Base-by-base conservation (phyloP, 2,888 invertebrate genomes). In the Agrilus mali region DNA sequence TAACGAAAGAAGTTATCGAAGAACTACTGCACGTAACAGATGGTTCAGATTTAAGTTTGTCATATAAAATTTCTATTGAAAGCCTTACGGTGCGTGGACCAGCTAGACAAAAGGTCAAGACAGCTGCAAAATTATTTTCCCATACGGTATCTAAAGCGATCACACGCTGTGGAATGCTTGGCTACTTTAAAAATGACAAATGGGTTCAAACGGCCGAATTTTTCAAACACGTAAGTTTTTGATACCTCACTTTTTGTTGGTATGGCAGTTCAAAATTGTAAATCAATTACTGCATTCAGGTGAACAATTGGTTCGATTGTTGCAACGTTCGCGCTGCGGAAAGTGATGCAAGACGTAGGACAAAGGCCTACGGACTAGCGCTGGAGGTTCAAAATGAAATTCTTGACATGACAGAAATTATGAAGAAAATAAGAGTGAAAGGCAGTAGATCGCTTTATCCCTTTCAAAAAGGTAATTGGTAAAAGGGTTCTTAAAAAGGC, bases 291-390 rank as follows among this genome's bases (percentile, higher is more conserved):
- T n/a, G n/a, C n/a, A 13, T 10, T 20, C 20, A 42, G 44, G 41
- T 44, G 12, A 47, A 47, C 16, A 49, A 46, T n/a, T 53, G 53
- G 52, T 53, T 51, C 39, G 53, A 53, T 43, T 13, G 45, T 22
- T 49, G 50, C 8, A 50, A 53, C 36, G 36, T 46, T 1, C 45
- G 44, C 40, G 35, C 44, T 5, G 36, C 45, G 14, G 17, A 16
- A 33, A 39, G 37, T 22, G 51, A 54, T 36, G 43, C 40, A 4
- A 37, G 47, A 31, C 33, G 36, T 4, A 39, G 48, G 38, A 48
- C 41, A 37, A 51, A 44, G 38, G 53, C 51, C 14, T 55, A 41
- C 49, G 52, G 54, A 7, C 39, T 55, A 27, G 38, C 44, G 15
- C 14, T 48, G 20, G 40, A 40, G 34, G 31, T 33, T 2, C 54